Percentiles rank a stretch among this genome's conserved stretches.
Conservation (phyloP, 2,113 vertebrate genomes). For the Grammatotria lemairii region DNA sequence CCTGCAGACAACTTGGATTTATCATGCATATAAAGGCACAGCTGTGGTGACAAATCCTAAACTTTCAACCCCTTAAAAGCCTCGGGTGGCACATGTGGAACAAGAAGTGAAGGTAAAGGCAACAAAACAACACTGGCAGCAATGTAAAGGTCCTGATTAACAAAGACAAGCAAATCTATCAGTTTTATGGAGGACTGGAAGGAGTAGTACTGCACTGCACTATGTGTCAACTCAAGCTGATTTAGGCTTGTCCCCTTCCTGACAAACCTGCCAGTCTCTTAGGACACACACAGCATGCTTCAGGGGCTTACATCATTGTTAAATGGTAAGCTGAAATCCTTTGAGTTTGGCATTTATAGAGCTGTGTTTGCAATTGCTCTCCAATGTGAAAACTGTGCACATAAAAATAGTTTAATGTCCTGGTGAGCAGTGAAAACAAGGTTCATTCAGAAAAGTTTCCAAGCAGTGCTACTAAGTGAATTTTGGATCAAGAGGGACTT, state of each 20-base stretch:
- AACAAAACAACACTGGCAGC: not conserved
- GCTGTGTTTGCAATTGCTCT: not conserved
- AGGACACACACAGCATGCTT: not conserved
- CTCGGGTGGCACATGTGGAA: not conserved
- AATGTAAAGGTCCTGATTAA: rapidly evolving
- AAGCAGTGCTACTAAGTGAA: not conserved
- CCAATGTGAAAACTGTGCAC: not conserved
- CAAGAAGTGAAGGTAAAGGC: not conserved
- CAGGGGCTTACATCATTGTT: not conserved
- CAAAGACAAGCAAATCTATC: not conserved
- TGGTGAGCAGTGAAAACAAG: not conserved
- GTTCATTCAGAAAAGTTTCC: not conserved
- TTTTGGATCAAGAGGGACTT: not conserved
- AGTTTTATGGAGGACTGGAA: not conserved
- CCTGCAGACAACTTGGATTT: not conserved
- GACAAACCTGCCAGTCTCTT: not conserved
- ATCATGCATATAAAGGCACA: not conserved
- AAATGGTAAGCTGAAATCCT: not conserved
- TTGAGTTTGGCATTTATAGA: not conserved
- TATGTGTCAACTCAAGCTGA: rapidly evolving
- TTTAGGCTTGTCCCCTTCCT: not conserved
- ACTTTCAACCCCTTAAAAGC: not conserved
- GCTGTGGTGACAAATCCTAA: not conserved
- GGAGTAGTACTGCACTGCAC: not conserved
- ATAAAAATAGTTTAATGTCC: not conserved